Percentiles rank a stretch among this genome's conserved stretches.
These are phyloP conservation scores for Cryptomyrus ogoouensis DNA, from an alignment of 2,113 vertebrate genomes.

Conservation along the genomic window DNA sequence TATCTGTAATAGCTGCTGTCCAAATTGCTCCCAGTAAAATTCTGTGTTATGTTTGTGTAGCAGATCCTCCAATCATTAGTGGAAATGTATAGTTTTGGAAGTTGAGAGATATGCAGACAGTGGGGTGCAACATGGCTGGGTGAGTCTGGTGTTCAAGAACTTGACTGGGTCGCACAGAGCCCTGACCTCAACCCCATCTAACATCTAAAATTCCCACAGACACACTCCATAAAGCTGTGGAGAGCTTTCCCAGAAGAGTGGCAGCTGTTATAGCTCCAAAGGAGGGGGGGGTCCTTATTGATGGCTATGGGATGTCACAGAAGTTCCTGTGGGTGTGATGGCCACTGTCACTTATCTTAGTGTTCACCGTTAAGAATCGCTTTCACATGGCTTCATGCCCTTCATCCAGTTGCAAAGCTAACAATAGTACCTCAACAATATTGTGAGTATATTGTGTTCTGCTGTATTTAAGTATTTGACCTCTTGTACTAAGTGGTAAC, in stretches of 20 bases:
- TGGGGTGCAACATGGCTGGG: no score
- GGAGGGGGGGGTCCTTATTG: not conserved
- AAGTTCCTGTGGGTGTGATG: not conserved
- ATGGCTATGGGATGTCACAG: not conserved
- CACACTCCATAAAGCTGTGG: no score
- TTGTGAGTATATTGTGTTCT: not conserved
- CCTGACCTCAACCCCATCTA: no score
- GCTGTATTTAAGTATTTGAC: not conserved
- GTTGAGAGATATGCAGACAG: not conserved
- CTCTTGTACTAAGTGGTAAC: not conserved
- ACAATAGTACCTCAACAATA: not conserved
- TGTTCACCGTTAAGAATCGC: not conserved
- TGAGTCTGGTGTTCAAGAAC: not conserved
- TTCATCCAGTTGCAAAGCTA: not conserved
- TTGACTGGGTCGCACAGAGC: no score
- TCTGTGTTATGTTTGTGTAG: not conserved
- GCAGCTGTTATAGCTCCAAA: no score
- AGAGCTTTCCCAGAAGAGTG: not conserved
- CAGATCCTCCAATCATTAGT: not conserved
- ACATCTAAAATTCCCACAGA: no score
- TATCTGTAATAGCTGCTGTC: not conserved
- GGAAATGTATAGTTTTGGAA: conserved; percentile 9
- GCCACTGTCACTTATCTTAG: not conserved
- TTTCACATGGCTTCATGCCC: not conserved
- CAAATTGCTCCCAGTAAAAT: not conserved